Conservation (phyloP, 1,140 invertebrate genomes). For the Anthonomus grandis region DNA sequence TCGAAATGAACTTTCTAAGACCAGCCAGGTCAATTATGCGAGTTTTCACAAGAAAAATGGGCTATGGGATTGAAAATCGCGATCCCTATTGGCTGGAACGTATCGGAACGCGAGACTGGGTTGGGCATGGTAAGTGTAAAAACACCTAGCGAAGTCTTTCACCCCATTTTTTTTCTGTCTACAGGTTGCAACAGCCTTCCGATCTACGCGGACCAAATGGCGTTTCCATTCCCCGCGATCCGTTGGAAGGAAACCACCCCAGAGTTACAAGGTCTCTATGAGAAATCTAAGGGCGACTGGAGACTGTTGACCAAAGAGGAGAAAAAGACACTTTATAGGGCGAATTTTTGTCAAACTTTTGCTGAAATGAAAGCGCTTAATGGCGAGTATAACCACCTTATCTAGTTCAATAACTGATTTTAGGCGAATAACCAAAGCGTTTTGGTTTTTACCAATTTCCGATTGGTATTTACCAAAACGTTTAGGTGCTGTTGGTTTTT, state of each 20-base stretch:
- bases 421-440: too few relatives aligned
- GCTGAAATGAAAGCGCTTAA: slow-evolving; percentile 31
- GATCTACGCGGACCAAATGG: slow-evolving; percentile 16
- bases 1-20: too few relatives aligned
- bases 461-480: too few relatives aligned
- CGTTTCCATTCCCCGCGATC: slow-evolving; percentile 32
- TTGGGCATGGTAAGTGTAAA: slow-evolving; percentile 30
- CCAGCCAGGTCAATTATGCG: too few relatives aligned
- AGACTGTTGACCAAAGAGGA: slow-evolving; percentile 31
- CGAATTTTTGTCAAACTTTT: slow-evolving; percentile 35
- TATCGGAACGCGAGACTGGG: slow-evolving; percentile 31
- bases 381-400: neutral
- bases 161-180: neutral
- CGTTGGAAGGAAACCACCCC: slow-evolving; percentile 30
- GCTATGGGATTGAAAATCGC: slow-evolving; percentile 16
- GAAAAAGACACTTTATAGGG: slow-evolving; percentile 33
- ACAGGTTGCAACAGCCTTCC: slow-evolving; percentile 25
- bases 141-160: neutral
- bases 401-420: neutral
- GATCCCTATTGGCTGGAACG: slow-evolving; percentile 25
- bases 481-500: too few relatives aligned
- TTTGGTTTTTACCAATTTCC: too few relatives aligned
- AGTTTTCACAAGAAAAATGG: slow-evolving; percentile 22
- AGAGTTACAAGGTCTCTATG: slow-evolving; percentile 30
- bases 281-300: slow-evolving; percentile 39